Conservation (phyloP, 2,113 vertebrate genomes). For the Pterocles gutturalis region DNA sequence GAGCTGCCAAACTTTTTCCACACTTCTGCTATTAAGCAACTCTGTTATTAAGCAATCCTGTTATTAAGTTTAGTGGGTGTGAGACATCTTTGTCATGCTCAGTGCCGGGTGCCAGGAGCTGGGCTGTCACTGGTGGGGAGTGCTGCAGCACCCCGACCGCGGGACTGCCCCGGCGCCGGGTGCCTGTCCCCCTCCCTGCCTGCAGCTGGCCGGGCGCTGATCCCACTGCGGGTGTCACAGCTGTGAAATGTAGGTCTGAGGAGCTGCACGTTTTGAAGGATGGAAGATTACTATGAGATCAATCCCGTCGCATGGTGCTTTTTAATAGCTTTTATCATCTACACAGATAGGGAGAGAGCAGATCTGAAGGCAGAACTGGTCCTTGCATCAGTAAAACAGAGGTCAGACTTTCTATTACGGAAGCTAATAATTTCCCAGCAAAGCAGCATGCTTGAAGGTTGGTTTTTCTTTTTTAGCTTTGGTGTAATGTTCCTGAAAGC, state of each 20-base stretch:
- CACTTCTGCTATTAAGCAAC: slow-evolving; percentile 42
- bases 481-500: slow-evolving; percentile 38
- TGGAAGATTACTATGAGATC: neutral
- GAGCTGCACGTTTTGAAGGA: neutral
- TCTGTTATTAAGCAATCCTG: slow-evolving; percentile 41
- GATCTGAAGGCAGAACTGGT: neutral
- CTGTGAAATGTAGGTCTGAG: neutral
- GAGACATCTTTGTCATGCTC: neutral
- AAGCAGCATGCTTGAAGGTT: neutral
- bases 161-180: neutral
- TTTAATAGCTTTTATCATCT: neutral
- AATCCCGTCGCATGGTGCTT: neutral
- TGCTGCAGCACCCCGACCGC: accelerated
- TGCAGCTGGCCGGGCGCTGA: accelerated
- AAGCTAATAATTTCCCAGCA: neutral
- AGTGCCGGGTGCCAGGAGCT: neutral
- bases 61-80: neutral
- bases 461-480: neutral
- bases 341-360: neutral
- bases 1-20: slow-evolving; percentile 17
- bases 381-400: neutral
- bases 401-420: neutral
- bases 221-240: accelerated
- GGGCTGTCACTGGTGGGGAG: neutral
- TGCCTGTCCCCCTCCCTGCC: neutral